These are phyloP conservation scores for Halcyon leucocephala DNA, from an alignment of 2,797 vertebrate genomes.

Conservation along the genomic window DNA sequence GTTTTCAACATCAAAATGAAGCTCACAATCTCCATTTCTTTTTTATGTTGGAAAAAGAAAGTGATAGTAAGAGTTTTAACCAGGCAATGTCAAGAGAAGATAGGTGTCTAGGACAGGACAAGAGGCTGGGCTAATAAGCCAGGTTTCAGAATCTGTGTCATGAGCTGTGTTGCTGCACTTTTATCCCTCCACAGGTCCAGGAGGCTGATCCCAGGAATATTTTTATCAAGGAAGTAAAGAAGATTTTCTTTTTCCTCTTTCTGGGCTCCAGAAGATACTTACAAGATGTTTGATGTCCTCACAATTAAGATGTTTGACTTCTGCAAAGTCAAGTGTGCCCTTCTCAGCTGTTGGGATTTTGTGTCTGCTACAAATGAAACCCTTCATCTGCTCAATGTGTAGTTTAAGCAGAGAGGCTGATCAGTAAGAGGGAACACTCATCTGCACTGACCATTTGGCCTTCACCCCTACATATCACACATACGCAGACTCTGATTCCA, in stretches of 20 bases:
- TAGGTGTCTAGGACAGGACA: background rate
- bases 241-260: background rate
- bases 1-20: background rate
- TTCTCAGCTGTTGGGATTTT: background rate
- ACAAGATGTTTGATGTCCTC: background rate
- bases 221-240: background rate
- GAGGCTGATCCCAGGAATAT: background rate
- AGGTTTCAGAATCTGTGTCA: background rate
- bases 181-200: background rate
- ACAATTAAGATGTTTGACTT: background rate
- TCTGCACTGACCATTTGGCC: background rate
- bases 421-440: background rate
- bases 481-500: rapidly evolving
- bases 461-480: background rate
- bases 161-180: background rate
- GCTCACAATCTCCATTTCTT: background rate
- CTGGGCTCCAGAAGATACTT: background rate
- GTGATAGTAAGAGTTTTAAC: background rate
- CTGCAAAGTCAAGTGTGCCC: background rate
- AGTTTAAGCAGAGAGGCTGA: background rate
- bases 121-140: background rate
- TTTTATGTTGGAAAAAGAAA: background rate
- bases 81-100: background rate
- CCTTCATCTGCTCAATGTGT: background rate
- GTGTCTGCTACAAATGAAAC: background rate